These are phyloP conservation scores for Corydoras sp. DNA, from an alignment of 2,113 vertebrate genomes.

Conservation along the genomic window DNA sequence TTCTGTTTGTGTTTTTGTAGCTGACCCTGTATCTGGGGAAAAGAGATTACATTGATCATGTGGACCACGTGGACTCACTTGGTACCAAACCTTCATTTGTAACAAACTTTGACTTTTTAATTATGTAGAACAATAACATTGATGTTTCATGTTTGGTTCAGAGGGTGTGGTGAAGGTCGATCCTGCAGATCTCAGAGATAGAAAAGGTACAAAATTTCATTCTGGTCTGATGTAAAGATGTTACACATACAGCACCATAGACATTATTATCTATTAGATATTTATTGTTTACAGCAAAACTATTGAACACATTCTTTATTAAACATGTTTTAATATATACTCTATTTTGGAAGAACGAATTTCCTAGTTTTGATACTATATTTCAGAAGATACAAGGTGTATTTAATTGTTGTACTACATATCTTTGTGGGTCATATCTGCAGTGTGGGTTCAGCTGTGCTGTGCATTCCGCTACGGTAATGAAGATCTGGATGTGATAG, in stretches of 20 bases:
- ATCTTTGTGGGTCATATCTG: not conserved
- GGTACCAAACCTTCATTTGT: conserved; percentile 48
- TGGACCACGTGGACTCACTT: conserved; percentile 52
- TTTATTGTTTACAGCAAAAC: no score
- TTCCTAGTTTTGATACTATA: no score
- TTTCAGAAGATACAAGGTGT: no score
- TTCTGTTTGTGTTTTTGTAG: conserved; percentile 43
- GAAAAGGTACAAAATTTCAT: conserved; percentile 58
- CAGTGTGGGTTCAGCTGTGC: conserved; percentile 65
- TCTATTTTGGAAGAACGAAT: no score
- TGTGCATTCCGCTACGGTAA: conserved; percentile 71
- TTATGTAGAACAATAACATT: not conserved
- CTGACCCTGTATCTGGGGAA: conserved; percentile 65
- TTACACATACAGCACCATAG: not conserved
- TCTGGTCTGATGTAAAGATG: no score
- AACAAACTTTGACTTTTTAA: not conserved
- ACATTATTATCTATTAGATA: no score
- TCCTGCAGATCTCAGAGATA: conserved; percentile 51
- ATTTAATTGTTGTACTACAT: not conserved
- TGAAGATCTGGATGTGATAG: conserved; percentile 69
- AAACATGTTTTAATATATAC: no score
- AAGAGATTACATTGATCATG: conserved; percentile 64
- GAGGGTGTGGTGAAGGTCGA: conserved; percentile 66
- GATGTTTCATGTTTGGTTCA: conserved; percentile 31
- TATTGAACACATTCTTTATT: no score